Percentiles rank a stretch among this genome's conserved stretches.
Conservation (phyloP, 35 echinoderm and acorn worm species). For the Chiridota heheva region DNA sequence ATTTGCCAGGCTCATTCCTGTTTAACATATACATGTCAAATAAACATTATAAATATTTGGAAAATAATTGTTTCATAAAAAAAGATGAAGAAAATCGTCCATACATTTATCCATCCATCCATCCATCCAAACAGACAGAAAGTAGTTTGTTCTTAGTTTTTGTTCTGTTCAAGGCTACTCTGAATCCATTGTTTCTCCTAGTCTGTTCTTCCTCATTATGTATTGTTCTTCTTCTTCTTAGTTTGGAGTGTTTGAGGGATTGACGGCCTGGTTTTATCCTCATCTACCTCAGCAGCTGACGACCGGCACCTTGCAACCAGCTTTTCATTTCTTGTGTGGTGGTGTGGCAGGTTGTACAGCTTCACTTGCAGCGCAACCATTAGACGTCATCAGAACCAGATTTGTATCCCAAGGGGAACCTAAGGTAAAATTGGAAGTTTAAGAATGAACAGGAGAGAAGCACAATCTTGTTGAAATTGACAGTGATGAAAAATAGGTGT, state of each 20-base stretch:
- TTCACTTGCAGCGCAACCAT: conserved; percentile 61
- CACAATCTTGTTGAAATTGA: background rate
- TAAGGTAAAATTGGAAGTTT: conserved; percentile 68
- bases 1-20: too few relatives aligned
- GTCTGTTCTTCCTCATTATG: too few relatives aligned
- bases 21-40: too few relatives aligned
- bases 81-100: too few relatives aligned
- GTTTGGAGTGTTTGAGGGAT: conserved; percentile 90
- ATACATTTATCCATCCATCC: too few relatives aligned
- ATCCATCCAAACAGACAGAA: too few relatives aligned
- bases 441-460: too few relatives aligned
- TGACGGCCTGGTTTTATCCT: conserved; percentile 48
- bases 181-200: too few relatives aligned
- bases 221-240: conserved; percentile 24
- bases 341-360: conserved; percentile 77
- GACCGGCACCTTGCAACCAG: conserved; percentile 56
- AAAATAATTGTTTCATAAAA: too few relatives aligned
- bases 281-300: conserved; percentile 48
- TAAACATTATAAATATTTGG: too few relatives aligned
- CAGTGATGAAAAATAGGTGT: background rate
- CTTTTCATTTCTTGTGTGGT: conserved; percentile 85
- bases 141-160: too few relatives aligned
- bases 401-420: conserved; percentile 92
- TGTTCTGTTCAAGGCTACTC: too few relatives aligned
- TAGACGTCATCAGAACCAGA: conserved; percentile 87